Evolutionary conservation across 30 jellyfish, hydroid and myxozoan species (phyloP), one percentile per base, ranked within the genome.

Genomic region (Hydractinia echinata): DNA sequence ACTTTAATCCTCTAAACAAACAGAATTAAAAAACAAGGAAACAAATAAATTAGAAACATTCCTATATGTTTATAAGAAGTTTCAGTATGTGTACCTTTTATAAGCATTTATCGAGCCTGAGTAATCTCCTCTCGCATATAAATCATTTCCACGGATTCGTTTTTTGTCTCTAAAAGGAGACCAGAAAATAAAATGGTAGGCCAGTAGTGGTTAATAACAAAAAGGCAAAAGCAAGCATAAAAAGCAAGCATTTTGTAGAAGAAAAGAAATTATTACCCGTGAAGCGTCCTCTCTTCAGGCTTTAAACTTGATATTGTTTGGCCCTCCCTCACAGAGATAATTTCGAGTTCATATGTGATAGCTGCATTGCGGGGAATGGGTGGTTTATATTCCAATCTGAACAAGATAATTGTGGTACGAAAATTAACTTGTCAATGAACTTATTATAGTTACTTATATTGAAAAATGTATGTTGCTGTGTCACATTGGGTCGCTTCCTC

Each of bases 111-210:
- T 86, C 11, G 97, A 92, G 54, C 86, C 84, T 1, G 86, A 87
- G 61, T 67, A 87, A 68, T 91, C 97, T 10, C 97, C 97, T 16
- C 80, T 61, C 56, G 84, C 10, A 66, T 86, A 91, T 5, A 91
- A 19, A 20, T 82, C 84, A 80, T 91, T 91, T 48, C 97, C 97
- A 10, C 88, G 77, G 53, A 50, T 51, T 58, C 97, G 56, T 82
- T 91, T 91, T 67, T 84, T 83, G 73, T 91, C 94, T 30, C 95
- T 83, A 72, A 21, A 20, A 54, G 4, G 8, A 64, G 39, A 58
- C 15, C 15, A 58, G 69, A 64, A 7, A 13, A 7, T 13, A 7
- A 7, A 64, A 6, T 9, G 18, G 8, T 64, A 6, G 10, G 0
- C 18, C 18, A 7, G 16, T 6, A 64, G 9, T 44, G 74, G 10